phyloP scores from a whole-genome alignment of 1,140 invertebrate genomes.

The Brachionus manjavacas region DNA sequence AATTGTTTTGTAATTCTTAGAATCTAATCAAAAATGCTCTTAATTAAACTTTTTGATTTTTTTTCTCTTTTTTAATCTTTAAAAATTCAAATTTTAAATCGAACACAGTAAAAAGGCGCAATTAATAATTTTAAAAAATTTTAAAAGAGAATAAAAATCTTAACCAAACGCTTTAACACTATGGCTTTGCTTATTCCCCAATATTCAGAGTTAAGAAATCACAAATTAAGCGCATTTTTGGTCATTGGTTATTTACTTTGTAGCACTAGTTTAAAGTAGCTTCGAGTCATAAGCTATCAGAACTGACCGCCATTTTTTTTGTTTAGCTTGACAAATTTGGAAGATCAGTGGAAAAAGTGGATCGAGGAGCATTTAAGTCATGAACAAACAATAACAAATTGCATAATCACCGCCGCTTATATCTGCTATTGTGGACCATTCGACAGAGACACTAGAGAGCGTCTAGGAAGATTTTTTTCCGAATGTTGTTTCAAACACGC shows the following conservation, averaged over 20 bases:
- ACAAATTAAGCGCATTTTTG: neutral
- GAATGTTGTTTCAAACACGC: conserved; percentile 55
- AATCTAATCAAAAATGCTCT: neutral
- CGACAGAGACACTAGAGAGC: conserved; percentile 52
- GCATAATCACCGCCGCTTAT: conserved; percentile 54
- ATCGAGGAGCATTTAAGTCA: conserved; percentile 54
- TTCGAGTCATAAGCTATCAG: neutral
- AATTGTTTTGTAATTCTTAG: neutral
- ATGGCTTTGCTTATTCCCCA: neutral
- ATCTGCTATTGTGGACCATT: conserved; percentile 53
- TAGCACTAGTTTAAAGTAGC: neutral
- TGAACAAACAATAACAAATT: conserved; percentile 53
- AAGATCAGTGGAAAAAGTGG: conserved; percentile 52
- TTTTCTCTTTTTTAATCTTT: neutral
- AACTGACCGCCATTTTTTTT: neutral
- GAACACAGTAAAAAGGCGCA: no score
- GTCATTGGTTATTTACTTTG: neutral
- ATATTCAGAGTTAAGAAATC: neutral
- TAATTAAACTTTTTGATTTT: neutral
- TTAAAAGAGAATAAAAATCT: no score
- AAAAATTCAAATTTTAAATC: no score
- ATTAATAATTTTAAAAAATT: no score
- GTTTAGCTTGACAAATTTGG: conserved; percentile 45
- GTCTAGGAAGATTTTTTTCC: conserved; percentile 55
- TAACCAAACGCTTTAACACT: neutral